Percentiles rank a stretch among this genome's conserved stretches.
These are phyloP conservation scores for Corythaeola cristata DNA, from an alignment of 2,113 vertebrate genomes.

Conservation along the genomic window DNA sequence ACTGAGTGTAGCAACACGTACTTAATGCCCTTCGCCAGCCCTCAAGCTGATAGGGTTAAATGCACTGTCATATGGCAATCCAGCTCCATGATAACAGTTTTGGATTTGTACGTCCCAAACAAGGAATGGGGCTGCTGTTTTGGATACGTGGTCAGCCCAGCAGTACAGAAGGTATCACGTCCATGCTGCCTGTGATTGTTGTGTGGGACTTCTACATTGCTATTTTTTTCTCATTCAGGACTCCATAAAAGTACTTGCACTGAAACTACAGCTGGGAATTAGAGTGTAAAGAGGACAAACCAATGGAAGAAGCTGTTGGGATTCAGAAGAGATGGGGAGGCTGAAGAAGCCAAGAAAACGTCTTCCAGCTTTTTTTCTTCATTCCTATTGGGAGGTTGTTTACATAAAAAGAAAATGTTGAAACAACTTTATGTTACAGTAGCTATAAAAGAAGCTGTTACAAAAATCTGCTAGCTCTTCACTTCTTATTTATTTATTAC, in stretches of 20 bases:
- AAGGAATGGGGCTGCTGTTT: neutral
- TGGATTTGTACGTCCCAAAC: neutral
- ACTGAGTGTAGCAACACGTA: neutral
- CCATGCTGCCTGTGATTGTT: neutral
- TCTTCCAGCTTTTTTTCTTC: neutral
- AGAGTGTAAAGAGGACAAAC: neutral
- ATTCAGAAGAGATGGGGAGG: neutral
- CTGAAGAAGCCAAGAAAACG: neutral
- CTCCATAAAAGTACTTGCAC: neutral
- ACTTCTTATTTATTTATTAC: slow-evolving; percentile 9
- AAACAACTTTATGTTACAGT: neutral
- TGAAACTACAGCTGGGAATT: neutral
- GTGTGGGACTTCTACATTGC: neutral
- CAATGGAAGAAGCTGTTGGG: neutral
- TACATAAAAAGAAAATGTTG: neutral
- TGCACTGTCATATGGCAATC: neutral
- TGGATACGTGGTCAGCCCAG: neutral
- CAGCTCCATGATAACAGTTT: neutral
- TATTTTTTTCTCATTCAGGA: neutral
- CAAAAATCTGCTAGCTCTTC: neutral
- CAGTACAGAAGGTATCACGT: neutral
- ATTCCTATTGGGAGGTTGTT: neutral
- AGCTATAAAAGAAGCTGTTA: neutral
- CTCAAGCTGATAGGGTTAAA: neutral
- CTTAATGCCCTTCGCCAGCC: neutral